Conservation (phyloP, 2,113 vertebrate genomes). For the Stercorarius parasiticus region DNA sequence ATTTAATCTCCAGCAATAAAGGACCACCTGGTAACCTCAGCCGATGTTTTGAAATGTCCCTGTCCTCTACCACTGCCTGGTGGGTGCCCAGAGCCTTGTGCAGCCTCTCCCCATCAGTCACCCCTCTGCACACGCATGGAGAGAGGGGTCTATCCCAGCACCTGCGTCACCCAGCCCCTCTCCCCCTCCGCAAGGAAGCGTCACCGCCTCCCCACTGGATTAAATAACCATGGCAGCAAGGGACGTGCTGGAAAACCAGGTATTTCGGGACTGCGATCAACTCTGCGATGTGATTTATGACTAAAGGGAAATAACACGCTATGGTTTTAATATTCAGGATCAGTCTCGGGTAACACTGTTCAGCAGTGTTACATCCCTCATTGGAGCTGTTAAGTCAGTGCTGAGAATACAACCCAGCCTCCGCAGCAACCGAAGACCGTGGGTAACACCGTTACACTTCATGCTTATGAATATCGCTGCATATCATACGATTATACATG, state of each 20-base stretch:
- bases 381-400: neutral
- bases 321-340: neutral
- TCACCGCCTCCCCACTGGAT: neutral
- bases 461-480: too few relatives aligned
- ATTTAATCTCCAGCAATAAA: neutral
- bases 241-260: neutral
- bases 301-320: neutral
- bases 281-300: neutral
- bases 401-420: neutral
- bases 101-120: neutral
- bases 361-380: neutral
- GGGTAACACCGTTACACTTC: accelerated
- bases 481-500: neutral
- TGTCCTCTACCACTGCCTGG: accelerated
- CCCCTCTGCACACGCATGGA: neutral
- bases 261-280: accelerated
- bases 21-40: neutral
- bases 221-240: neutral
- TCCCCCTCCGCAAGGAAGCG: too few relatives aligned
- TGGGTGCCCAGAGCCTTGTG: neutral
- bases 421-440: accelerated
- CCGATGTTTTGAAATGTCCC: neutral
- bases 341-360: neutral
- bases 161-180: neutral
- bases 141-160: neutral